Conservation (phyloP, 2,888 invertebrate species). For the Allacma fusca region DNA sequence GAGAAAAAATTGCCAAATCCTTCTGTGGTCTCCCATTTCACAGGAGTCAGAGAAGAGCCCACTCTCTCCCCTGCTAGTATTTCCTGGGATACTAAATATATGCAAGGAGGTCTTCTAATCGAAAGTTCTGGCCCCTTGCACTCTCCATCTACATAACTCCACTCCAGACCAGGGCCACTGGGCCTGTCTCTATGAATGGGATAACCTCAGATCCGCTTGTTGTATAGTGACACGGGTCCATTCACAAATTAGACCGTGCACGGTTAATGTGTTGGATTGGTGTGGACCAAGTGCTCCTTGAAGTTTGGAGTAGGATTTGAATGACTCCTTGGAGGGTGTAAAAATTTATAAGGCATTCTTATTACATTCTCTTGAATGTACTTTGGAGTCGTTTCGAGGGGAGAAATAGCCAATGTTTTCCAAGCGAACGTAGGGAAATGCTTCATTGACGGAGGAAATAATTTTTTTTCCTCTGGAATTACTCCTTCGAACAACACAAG, state of each 20-base stretch:
- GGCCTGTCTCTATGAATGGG: too few species aligned
- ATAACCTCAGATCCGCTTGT: too few species aligned
- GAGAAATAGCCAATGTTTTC: conserved; percentile 8
- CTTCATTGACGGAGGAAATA: background rate
- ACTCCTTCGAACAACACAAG: background rate
- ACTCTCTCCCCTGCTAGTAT: too few species aligned
- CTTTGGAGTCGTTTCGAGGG: background rate
- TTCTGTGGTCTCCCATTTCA: background rate
- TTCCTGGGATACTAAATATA: too few species aligned
- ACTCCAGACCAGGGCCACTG: too few species aligned
- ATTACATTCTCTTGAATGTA: background rate
- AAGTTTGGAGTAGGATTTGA: background rate
- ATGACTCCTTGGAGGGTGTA: conserved; percentile 4
- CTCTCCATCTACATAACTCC: too few species aligned
- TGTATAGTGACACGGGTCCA: too few species aligned
- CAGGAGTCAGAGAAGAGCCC: background rate
- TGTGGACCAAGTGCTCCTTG: too few species aligned
- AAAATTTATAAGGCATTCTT: conserved; percentile 16
- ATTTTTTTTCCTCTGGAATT: conserved; percentile 10
- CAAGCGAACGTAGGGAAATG: background rate
- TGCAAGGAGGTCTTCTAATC: too few species aligned
- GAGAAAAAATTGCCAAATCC: conserved; percentile 2
- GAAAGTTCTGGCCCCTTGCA: too few species aligned
- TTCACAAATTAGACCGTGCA: too few species aligned
- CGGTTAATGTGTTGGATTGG: too few species aligned